Conservation (phyloP, 2,797 vertebrate species). For the Oceanodroma leucorhoa region DNA sequence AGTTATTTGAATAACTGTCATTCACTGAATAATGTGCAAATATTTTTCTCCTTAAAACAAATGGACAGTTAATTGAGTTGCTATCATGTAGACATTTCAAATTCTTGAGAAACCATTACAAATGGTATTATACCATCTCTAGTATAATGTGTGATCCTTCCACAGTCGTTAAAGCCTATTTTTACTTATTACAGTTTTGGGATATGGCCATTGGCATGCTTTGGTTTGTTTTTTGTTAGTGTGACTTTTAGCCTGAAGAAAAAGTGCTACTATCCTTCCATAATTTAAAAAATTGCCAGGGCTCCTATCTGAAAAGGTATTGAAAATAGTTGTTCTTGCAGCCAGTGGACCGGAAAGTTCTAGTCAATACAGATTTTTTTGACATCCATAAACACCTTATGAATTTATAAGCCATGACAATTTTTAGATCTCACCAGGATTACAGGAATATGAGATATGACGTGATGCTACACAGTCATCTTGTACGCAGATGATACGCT, state of each 20-base stretch:
- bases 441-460: not conserved
- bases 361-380: not conserved
- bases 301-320: not conserved
- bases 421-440: not conserved
- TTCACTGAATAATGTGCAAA: not conserved
- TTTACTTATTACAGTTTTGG: not conserved
- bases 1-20: not conserved
- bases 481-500: accelerated
- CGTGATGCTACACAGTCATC: not conserved
- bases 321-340: not conserved
- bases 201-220: not conserved
- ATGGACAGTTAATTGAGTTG: not conserved
- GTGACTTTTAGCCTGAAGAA: not conserved
- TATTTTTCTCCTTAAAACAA: conserved; percentile 4
- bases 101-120: not conserved
- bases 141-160: not conserved
- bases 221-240: not conserved
- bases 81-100: not conserved
- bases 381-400: not conserved
- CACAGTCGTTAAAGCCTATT: not conserved
- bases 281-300: not conserved
- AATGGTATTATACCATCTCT: not conserved
- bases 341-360: not conserved
- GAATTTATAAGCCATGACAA: not conserved
- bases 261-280: not conserved